Conservation (phyloP, 2,797 vertebrate species). For the Eulemur albifrons region DNA sequence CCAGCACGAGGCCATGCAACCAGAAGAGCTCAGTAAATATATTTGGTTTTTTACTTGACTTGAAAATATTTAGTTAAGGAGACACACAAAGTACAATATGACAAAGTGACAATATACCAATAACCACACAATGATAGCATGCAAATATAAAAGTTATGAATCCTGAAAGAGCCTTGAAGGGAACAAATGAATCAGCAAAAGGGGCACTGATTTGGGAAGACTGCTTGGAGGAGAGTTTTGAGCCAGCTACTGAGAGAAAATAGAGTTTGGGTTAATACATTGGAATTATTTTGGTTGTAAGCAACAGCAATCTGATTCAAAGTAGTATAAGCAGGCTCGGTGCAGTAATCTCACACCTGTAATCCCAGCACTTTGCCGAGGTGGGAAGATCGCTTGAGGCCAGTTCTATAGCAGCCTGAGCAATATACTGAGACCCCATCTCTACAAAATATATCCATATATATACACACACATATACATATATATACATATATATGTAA, state of each 20-base stretch:
- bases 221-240: background rate
- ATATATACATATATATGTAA: no score
- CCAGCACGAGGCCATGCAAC: background rate
- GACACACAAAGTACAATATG: background rate
- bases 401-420: no score
- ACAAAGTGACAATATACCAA: background rate
- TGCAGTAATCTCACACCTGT: no score
- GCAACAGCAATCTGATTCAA: background rate
- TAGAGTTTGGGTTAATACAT: background rate
- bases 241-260: background rate
- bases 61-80: background rate
- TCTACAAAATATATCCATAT: no score
- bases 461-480: no score
- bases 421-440: no score
- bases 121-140: background rate
- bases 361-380: no score
- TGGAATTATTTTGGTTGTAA: background rate
- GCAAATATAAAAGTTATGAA: background rate
- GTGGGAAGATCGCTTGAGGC: no score
- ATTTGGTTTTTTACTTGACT: background rate
- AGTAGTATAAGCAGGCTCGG: background rate
- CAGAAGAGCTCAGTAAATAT: background rate
- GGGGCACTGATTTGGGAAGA: background rate
- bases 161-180: background rate
- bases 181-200: background rate